These are phyloP conservation scores for Ectemnius lituratus DNA, from an alignment of 2,888 invertebrate species.

Conservation along the genomic window DNA sequence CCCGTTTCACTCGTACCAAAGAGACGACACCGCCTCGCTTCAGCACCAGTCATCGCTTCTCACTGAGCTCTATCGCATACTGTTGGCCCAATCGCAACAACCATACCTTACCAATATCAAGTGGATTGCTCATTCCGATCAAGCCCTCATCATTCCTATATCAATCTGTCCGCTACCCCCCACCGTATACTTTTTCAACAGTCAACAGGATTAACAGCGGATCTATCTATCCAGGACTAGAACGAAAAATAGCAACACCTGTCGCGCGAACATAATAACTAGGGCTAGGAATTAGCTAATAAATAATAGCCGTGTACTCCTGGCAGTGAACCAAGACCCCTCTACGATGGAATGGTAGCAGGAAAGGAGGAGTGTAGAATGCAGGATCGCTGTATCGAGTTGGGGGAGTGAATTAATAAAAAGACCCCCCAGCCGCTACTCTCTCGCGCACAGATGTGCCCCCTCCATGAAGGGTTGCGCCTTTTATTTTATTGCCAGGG, in stretches of 20 bases:
- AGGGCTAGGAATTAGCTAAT: slow-evolving; percentile 72
- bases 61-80: too few species aligned
- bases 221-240: too few species aligned
- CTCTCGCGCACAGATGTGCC: slow-evolving; percentile 66
- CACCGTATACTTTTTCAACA: too few species aligned
- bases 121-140: not conserved
- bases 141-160: too few species aligned
- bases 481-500: slow-evolving; percentile 74
- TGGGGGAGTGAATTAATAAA: slow-evolving; percentile 77
- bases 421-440: slow-evolving; percentile 65
- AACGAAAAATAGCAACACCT: slow-evolving; percentile 44
- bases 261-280: slow-evolving; percentile 52
- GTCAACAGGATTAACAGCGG: too few species aligned
- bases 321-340: slow-evolving; percentile 46
- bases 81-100: too few species aligned
- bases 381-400: slow-evolving; percentile 53
- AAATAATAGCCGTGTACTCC: slow-evolving; percentile 66
- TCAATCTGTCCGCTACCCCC: too few species aligned
- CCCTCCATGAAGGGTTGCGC: slow-evolving; percentile 66
- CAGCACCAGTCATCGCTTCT: too few species aligned
- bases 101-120: too few species aligned
- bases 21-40: slow-evolving; percentile 7
- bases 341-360: slow-evolving; percentile 29
- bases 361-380: slow-evolving; percentile 20
- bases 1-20: slow-evolving; percentile 49